phyloP scores from a whole-genome alignment of 2,888 invertebrate genomes.

The Halictus ligatus region DNA sequence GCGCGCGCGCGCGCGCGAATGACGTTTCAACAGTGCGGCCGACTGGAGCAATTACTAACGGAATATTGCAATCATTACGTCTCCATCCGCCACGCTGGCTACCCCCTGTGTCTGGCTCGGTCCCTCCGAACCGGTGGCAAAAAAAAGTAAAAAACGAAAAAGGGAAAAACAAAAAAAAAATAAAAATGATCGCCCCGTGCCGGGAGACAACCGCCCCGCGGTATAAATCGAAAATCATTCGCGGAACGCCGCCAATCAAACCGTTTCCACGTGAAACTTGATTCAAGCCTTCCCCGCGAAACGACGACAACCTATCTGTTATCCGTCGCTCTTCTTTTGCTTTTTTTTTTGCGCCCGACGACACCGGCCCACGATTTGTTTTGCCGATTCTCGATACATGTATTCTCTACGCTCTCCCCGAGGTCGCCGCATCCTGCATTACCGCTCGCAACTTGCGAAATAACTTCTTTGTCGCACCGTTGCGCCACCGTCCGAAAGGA shows the following conservation, averaged over 20 bases:
- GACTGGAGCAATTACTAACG: slow-evolving; percentile 89
- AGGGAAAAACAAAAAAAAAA: background rate
- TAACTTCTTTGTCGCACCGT: background rate
- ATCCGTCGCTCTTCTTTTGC: slow-evolving; percentile 25
- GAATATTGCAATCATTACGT: slow-evolving; percentile 83
- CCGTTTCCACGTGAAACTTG: slow-evolving; percentile 69
- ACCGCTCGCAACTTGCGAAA: background rate
- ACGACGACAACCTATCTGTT: slow-evolving; percentile 52
- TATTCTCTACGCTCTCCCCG: background rate
- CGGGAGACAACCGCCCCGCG: slow-evolving; percentile 64
- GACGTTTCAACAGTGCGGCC: slow-evolving; percentile 79
- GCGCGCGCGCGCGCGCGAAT: slow-evolving; percentile 62
- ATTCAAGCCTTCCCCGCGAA: slow-evolving; percentile 51
- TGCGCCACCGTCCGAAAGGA: too few species aligned
- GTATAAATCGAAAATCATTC: slow-evolving; percentile 70
- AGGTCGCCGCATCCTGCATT: background rate
- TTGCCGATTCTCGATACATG: slow-evolving; percentile 44
- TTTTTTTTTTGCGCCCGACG: slow-evolving; percentile 19
- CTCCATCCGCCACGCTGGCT: slow-evolving; percentile 70
- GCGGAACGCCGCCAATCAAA: slow-evolving; percentile 71
- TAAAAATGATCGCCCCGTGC: slow-evolving; percentile 55
- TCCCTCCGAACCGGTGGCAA: slow-evolving; percentile 18
- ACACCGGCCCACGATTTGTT: slow-evolving; percentile 32
- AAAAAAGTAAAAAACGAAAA: slow-evolving; percentile 20
- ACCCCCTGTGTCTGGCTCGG: slow-evolving; percentile 42